These are phyloP conservation scores for Tupaia tana DNA, from an alignment of 2,113 vertebrate species.

Conservation along the genomic window DNA sequence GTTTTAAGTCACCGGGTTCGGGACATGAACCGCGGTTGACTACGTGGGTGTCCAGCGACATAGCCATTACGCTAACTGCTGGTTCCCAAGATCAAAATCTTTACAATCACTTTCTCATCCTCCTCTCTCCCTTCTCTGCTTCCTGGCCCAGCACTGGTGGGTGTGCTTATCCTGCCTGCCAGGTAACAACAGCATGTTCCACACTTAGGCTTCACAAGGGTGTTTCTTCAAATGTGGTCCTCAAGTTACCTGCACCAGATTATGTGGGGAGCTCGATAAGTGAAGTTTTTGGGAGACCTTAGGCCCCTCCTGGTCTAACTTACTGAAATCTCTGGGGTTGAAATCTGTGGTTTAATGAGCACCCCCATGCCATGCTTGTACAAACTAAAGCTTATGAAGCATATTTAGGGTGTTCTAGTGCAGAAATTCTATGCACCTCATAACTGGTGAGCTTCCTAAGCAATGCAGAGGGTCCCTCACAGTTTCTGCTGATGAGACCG, in stretches of 20 bases:
- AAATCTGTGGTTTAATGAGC: conserved; percentile 14
- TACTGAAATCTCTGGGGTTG: background rate
- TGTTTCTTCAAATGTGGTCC: background rate
- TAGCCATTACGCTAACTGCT: no score
- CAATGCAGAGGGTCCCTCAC: background rate
- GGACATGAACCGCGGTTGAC: no score
- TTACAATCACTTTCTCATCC: background rate
- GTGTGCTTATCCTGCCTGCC: background rate
- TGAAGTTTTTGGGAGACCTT: background rate
- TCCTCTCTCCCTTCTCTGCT: background rate
- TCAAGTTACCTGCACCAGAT: background rate
- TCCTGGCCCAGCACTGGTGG: background rate
- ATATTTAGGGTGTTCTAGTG: background rate
- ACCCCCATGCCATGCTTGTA: background rate
- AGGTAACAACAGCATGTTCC: background rate
- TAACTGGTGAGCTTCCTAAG: background rate
- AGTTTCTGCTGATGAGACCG: background rate
- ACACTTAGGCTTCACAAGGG: background rate
- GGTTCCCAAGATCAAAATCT: background rate
- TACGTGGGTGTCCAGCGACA: no score
- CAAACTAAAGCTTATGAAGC: background rate
- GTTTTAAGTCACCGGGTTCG: no score
- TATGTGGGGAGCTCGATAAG: background rate
- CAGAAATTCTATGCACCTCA: background rate
- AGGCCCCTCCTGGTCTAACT: background rate